phyloP scores from a whole-genome alignment of 1,140 invertebrate genomes.

The Aphaenogaster ashmeadi region DNA sequence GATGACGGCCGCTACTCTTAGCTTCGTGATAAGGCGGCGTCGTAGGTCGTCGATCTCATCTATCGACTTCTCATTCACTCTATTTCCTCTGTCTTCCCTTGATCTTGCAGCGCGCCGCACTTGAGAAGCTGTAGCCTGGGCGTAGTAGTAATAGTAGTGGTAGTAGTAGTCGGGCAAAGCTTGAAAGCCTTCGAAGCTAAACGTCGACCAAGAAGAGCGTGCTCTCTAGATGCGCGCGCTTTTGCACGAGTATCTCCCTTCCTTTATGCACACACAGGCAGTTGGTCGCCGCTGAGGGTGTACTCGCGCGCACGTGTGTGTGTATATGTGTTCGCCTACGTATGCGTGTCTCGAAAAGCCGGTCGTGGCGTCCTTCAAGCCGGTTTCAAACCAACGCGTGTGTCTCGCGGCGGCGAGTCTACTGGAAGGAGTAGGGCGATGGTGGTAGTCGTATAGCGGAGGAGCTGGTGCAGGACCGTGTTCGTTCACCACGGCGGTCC shows the following conservation, averaged over 20 bases:
- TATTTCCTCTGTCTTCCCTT: slow-evolving; percentile 43
- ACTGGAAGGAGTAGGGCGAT: slow-evolving; percentile 62
- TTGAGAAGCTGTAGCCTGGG: slow-evolving; percentile 42
- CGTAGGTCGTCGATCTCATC: slow-evolving; percentile 55
- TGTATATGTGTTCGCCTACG: slow-evolving; percentile 32
- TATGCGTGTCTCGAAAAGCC: slow-evolving; percentile 71
- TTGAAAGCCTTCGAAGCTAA: slow-evolving; percentile 77
- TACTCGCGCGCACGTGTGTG: slow-evolving; percentile 22
- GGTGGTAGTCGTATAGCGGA: slow-evolving; percentile 43
- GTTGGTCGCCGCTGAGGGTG: slow-evolving; percentile 51
- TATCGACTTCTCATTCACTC: slow-evolving; percentile 40
- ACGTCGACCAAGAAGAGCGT: slow-evolving; percentile 66
- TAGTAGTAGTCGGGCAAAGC: slow-evolving; percentile 70
- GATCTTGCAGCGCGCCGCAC: slow-evolving; percentile 62
- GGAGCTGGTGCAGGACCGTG: slow-evolving; percentile 16
- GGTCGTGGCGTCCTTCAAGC: slow-evolving; percentile 73
- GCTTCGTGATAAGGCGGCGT: slow-evolving; percentile 38
- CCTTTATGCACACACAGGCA: slow-evolving; percentile 52
- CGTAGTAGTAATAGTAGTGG: slow-evolving; percentile 49
- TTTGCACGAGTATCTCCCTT: slow-evolving; percentile 54
- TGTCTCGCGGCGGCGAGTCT: slow-evolving; percentile 67
- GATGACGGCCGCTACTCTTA: slow-evolving; percentile 19
- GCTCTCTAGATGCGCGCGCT: slow-evolving; percentile 67
- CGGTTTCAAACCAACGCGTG: slow-evolving; percentile 74
- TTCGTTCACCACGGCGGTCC: slow-evolving; percentile 40